Base-by-base conservation (phyloP, 1,140 invertebrate species). In the Trachymyrmex cornetzi region DNA sequence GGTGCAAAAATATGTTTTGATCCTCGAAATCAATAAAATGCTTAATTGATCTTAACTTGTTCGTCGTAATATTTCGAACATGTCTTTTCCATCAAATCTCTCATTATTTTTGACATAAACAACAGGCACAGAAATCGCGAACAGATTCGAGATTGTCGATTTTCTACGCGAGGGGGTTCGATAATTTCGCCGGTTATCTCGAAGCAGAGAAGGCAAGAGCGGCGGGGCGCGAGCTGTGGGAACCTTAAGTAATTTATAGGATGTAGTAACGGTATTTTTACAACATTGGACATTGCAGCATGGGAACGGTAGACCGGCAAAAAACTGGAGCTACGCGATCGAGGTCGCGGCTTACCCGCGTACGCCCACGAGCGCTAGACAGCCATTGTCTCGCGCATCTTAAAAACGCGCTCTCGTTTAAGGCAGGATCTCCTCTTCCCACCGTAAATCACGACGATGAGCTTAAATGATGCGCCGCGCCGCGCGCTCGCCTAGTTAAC, bases 221-320 rank as follows among this genome's bases (percentile, higher is more conserved):
- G 86, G 85, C 79, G 89, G 89, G 91, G 77, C 85, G 86, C 38
- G 69, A 38, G 90, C 86, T 93, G 89, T 92, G 92, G 86, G 90
- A 93, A 93, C 92, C 85, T 92, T 90, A 82, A 87, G 91, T 92
- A 93, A 94, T 94, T 94, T 93, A 94, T 93, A 93, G 90, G 91
- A 93, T 87, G 90, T 92, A 89, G 92, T 92, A 91, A 90, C 85
- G 81, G 90, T 66, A 94, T 93, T 93, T 93, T 93, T 94, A 92
- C 85, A 86, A 92, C 79, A 90, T 92, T 93, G 88, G 93, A 94
- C 93, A 93, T 89, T 67, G 89, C 91, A 77, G 88, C 91, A 92
- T 94, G 93, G 90, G 93, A 94, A 94, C 93, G 90, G 82, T 90
- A 88, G 91, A 87, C 89, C 86, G 86, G 92, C 91, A 92, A 94